phyloP scores from a whole-genome alignment of 2,888 invertebrate genomes.

The Stenchaetothrips biformis region DNA sequence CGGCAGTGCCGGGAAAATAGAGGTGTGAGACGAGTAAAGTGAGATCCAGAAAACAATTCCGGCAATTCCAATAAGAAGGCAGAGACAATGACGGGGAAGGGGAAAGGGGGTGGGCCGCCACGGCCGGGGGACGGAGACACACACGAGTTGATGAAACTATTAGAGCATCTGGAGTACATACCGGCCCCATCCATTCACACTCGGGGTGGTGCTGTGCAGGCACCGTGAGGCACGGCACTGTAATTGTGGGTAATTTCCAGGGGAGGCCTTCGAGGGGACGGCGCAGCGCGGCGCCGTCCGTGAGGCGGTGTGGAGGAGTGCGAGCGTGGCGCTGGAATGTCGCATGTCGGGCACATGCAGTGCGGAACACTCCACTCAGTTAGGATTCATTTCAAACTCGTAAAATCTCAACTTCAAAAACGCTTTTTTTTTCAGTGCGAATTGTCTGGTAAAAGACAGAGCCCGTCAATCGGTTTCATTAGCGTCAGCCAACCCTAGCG shows the following conservation, averaged over 20 bases:
- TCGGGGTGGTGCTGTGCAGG: background rate
- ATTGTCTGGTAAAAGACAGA: too few species aligned
- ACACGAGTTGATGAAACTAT: constrained; percentile 11
- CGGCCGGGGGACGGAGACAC: background rate
- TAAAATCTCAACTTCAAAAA: too few species aligned
- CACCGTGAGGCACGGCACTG: background rate
- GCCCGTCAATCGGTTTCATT: too few species aligned
- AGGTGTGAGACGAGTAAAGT: background rate
- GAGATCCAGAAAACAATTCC: constrained; percentile 14
- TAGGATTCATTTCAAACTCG: too few species aligned
- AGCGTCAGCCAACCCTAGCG: too few species aligned
- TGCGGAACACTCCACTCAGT: too few species aligned
- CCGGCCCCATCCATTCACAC: background rate
- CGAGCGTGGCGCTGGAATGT: too few species aligned
- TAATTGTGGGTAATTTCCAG: constrained; percentile 15
- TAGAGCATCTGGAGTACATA: background rate
- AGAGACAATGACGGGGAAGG: background rate
- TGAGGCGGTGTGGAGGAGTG: too few species aligned
- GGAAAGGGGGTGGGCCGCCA: background rate
- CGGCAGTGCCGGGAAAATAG: background rate
- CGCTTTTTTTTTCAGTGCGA: too few species aligned
- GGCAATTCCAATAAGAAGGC: background rate
- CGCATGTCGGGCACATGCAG: too few species aligned
- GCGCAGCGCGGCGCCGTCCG: too few species aligned
- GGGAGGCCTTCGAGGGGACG: background rate